Evolutionary conservation across 1,140 invertebrate species (phyloP), one percentile per base, ranked within the genome.

Genomic region (Arctopsyche grandis): DNA sequence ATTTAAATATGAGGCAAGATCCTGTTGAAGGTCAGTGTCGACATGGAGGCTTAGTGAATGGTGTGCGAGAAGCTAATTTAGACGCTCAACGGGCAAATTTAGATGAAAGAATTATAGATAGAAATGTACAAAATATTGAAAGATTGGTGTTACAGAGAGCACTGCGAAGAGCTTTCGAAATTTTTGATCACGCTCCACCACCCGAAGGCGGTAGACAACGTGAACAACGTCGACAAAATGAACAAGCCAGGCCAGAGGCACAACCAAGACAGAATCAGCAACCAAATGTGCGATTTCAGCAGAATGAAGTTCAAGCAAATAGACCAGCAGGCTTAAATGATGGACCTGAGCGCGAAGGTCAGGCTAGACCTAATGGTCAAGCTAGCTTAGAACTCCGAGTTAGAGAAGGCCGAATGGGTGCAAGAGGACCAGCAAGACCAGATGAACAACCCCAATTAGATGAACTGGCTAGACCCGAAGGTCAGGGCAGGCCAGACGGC

Each of bases 101-200:
- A 5, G 52, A 58, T 19, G 9, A n/a, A 46, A 52, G 69, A 52
- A n/a, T n/a, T n/a, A n/a, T n/a, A n/a, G 12, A 38, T 4, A 38
- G 38, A 16, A 71, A 71, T 66, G 58, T 52, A 52, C 63, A 71
- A 22, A 46, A 44, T n/a, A 16, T n/a, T 16, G 69, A 71, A 5
- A 71, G 69, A 24, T 7, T 44, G 38, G 12, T 52, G 5, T 66
- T 66, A 26, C 21, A 66, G 12, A 66, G 63, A 66, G 21, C 24
- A 3, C 14, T 66, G 1, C 22, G 63, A 29, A 7, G 24, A 26
- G 19, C 58, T 21, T 10, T 60, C 9, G 58, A 60, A 19, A 9
- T 29, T 24, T 26, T 66, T 66, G 24, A 66, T 26, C 63, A 9
- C 26, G 9, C 10, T 5, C 5, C 12, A 66, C 63, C 63, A 12